Base-by-base conservation (phyloP, 2,888 invertebrate species). In the Macroteleia sp. region DNA sequence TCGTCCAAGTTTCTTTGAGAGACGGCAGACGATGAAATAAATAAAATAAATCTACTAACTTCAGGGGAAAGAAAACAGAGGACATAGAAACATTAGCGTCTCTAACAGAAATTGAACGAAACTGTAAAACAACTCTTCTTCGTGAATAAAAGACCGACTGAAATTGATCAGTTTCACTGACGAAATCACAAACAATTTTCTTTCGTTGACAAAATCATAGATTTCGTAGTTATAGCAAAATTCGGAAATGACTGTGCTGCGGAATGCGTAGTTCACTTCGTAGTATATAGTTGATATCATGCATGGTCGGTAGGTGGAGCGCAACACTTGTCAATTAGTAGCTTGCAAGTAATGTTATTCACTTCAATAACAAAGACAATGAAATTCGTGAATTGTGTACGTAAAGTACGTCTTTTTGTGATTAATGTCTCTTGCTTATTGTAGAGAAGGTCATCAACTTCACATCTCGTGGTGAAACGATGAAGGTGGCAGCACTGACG, bases 231-330 rank as follows among this genome's bases (percentile, higher is more conserved):
- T 67, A 54, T 44, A 44, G 42, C 66, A 36, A 66, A 66, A 44
- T 44, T 42, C 34, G 54, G 39, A 66, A 66, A 66, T 54, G 44
- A 54, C 66, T 66, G 48, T 48, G 54, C 54, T 42, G 19, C 30
- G 52, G 42, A 42, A 6, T 10, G 42, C 42, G 34, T 42, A 52
- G 52, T 28, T 44, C 52, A 54, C 34, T 14, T 28, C n/a, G n/a
- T n/a, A n/a, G n/a, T n/a, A n/a, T n/a, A n/a, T n/a, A n/a, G n/a
- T n/a, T n/a, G n/a, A n/a, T n/a, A n/a, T n/a, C n/a, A n/a, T n/a
- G n/a, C n/a, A n/a, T n/a, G n/a, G n/a, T n/a, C n/a, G n/a, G n/a
- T n/a, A n/a, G n/a, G n/a, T n/a, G n/a, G n/a, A n/a, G n/a, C n/a
- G n/a, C n/a, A n/a, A n/a, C n/a, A n/a, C n/a, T n/a, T n/a, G n/a